Evolutionary conservation across 2,888 invertebrate species (phyloP), one percentile per base, ranked within the genome.

Genomic region (Drosophila vallismaia): DNA sequence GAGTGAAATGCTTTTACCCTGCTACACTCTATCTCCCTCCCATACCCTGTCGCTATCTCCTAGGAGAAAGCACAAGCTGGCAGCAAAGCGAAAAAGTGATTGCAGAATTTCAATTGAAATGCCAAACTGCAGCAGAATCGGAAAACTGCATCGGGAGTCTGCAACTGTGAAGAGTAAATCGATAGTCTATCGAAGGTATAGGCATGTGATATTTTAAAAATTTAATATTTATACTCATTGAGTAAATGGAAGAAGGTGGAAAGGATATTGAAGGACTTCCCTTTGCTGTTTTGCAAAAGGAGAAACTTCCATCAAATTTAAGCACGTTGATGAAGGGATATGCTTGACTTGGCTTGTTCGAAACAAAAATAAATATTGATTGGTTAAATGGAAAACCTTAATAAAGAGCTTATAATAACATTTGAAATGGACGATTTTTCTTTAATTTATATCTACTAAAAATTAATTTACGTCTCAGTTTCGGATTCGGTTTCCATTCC

Each of bases 1-100:
- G 56, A 62, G 74, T 56, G 67, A 74, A 86, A 80, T 74, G 75
- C 74, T 71, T 75, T 66, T 8, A 28, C 62, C 8, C 3, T 9
- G 4, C 31, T 48, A 28, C 44, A 36, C 42, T 50, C 49, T 24
- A n/a, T n/a, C 36, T 4, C 31, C 31, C 29, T 36, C 36, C n/a
- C 36, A 8, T 19, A 14, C 40, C n/a, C n/a, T 19, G 40, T 42
- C 40, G n/a, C 29, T 31, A 19, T 33, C 49, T 31, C 26, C 10
- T 28, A 19, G 12, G 28, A 14, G 38, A n/a, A 33, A 10, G 55
- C 44, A 26, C 10, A 29, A 36, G 42, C 12, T 60, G 46, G 31
- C 38, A 45, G 69, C 57, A 42, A 49, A 69, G 48, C 42, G 70
- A 49, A 71, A 62, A 49, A 53, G 69, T 71, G 63, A 69, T 71